phyloP scores from a whole-genome alignment of 1,140 invertebrate genomes.

The Hycleus phaleratus region DNA sequence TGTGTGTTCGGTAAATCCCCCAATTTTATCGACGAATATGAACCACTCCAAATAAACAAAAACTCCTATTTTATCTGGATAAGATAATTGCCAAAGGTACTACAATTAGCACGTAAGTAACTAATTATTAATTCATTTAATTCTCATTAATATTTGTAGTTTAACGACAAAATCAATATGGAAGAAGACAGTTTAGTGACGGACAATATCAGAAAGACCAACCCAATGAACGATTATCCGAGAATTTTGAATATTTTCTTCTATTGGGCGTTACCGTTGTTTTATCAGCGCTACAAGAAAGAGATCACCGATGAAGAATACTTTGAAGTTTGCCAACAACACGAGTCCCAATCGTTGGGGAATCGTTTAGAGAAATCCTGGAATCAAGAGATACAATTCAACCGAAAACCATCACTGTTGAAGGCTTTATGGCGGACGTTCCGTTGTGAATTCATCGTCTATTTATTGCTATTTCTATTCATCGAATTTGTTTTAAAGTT shows the following conservation, averaged over 20 bases:
- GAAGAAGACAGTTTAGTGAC: no score
- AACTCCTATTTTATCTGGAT: no score
- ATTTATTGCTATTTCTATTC: not conserved
- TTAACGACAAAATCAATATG: no score
- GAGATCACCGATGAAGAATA: not conserved
- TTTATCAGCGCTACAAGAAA: not conserved
- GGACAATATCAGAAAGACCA: no score
- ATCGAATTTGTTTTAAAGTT: slow-evolving; percentile 1
- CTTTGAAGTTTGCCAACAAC: not conserved
- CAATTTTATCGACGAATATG: no score
- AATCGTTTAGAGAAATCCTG: not conserved
- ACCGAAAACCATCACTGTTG: not conserved
- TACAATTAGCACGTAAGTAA: no score
- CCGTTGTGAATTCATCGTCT: not conserved
- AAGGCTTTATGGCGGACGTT: not conserved
- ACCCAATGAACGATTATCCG: no score
- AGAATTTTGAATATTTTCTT: not conserved
- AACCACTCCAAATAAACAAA: no score
- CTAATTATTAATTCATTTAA: no score
- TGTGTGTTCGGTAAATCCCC: no score
- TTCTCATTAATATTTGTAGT: no score
- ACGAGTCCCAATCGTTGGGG: not conserved
- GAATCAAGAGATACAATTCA: not conserved
- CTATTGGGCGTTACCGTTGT: not conserved
- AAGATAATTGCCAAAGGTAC: no score